A percentile compares a stretch with the other conserved stretches of the same genome.
phyloP scores from a whole-genome alignment of 1,140 invertebrate genomes.

The Artemia franciscana region DNA sequence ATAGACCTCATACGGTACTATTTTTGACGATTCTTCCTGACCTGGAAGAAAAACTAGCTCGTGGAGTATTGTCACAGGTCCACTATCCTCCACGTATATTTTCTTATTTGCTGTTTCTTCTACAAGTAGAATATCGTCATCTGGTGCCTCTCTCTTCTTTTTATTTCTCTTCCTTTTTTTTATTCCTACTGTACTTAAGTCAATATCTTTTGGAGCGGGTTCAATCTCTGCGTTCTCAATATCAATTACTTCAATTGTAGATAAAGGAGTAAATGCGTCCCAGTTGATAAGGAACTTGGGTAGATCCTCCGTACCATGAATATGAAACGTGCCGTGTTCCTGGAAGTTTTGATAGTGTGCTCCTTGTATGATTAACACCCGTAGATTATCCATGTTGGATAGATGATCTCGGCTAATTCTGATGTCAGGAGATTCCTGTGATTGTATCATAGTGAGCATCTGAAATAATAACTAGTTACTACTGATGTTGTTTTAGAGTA shows the following conservation, averaged over 20 bases:
- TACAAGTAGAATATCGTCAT: neutral
- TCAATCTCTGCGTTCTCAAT: neutral
- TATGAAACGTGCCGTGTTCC: neutral
- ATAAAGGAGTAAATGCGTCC: neutral
- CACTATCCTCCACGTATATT: neutral
- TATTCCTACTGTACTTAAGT: neutral
- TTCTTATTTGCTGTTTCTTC: neutral
- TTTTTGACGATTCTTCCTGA: neutral
- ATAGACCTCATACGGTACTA: neutral
- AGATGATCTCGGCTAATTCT: neutral
- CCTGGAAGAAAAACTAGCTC: neutral
- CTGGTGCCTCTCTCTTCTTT: neutral
- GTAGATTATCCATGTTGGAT: neutral
- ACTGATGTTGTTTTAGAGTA: no score
- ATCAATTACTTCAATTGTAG: neutral
- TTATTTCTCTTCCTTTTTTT: neutral
- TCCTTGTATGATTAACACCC: neutral
- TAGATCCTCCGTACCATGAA: neutral
- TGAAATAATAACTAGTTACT: neutral
- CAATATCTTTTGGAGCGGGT: neutral
- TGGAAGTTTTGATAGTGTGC: neutral
- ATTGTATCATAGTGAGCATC: neutral
- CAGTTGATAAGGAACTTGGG: neutral
- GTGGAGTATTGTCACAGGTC: neutral
- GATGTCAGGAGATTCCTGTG: neutral